Base-by-base conservation (phyloP, 2,113 vertebrate genomes). In the Xiphophorus hellerii region DNA sequence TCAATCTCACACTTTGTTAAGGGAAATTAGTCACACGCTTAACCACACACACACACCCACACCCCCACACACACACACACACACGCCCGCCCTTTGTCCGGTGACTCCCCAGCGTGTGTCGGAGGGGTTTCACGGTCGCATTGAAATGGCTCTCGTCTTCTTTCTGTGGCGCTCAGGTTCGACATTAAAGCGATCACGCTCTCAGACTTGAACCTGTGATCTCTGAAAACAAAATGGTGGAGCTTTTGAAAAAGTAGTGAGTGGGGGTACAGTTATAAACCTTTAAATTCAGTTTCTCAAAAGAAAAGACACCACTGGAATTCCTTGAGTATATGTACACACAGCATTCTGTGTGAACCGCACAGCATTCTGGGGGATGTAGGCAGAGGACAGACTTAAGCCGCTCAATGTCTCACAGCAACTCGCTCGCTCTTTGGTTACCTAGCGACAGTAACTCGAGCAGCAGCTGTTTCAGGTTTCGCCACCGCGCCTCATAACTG, bases 21-120 rank as follows among this genome's bases (percentile, higher is more conserved):
- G 87, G 85, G 78, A 89, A 91, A 92, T 93, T 93, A 92, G 88
- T 92, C 90, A 93, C 92, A 88, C 93, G 88, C 88, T 92, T 92
- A 91, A 91, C 87, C 90, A 92, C 82, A 67, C 91, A 87, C 89
- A 88, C 87, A 35, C 35, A 8, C 33, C 1, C 33, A 33, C 31
- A 33, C 4, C 0, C 35, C 1, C 33, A 35, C 33, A 35, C 33
- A 35, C 33, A 92, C 82, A 66, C 90, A 92, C 82, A 66, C 91
- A 87, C 89, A 90, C 88, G 28, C 82, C 87, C 76, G 84, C 69
- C 73, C 74, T 84, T 90, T 91, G 90, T 92, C 83, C 87, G 90
- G 88, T 85, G 85, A 92, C 85, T 88, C 81, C 77, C 77, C 75
- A 87, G 88, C 90, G 90, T 92, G 88, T 92, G 89, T 88, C 91